Evolutionary conservation across 2,797 vertebrate species (phyloP).

Genomic region (Morelia viridis): DNA sequence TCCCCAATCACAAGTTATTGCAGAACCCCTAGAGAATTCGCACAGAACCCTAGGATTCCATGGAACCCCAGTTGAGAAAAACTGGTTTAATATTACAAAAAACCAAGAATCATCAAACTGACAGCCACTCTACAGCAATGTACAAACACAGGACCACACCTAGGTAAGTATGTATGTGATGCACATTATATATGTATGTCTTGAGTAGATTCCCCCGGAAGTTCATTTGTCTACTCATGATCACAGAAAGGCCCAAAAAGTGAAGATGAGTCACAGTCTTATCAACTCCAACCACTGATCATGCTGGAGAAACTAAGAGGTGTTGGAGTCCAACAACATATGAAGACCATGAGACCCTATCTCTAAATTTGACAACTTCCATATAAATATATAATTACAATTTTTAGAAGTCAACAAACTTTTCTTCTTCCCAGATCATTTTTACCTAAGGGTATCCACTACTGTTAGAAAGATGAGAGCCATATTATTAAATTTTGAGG

Average conservation of each 20-base stretch:
- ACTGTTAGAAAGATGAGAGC: neutral
- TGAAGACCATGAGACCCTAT: neutral
- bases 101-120: neutral
- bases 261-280: neutral
- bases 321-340: neutral
- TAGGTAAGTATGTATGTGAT: no score
- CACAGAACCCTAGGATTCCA: neutral
- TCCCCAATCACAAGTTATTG: neutral
- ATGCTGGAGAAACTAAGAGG: neutral
- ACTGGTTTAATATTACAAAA: neutral
- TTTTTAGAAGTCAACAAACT: no score
- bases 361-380: neutral
- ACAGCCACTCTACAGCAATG: neutral
- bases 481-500: neutral
- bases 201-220: neutral
- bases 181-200: neutral
- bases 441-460: no score
- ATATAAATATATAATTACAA: neutral
- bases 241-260: neutral
- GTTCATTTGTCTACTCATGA: neutral
- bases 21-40: neutral
- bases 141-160: neutral
- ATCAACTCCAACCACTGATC: neutral
- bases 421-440: no score
- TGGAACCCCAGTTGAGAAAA: neutral